Conservation (phyloP, 2,797 vertebrate species). For the Lepus townsendii region DNA sequence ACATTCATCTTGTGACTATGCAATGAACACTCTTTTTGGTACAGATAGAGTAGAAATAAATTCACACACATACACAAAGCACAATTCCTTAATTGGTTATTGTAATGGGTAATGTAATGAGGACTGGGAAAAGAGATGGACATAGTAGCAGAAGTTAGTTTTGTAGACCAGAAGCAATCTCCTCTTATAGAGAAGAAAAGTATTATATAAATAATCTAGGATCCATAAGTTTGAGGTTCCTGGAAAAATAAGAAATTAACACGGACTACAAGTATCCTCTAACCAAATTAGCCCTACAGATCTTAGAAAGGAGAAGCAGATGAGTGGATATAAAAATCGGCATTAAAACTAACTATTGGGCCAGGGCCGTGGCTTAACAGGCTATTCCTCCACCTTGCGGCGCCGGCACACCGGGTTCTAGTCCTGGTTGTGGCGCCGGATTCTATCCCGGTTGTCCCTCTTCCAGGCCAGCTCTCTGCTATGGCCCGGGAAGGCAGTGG, state of each 20-base stretch:
- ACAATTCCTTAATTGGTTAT: background rate
- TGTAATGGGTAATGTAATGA: background rate
- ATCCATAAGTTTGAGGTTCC: background rate
- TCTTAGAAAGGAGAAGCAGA: slow-evolving; percentile 24
- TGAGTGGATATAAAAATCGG: background rate
- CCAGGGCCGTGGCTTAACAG: too few species aligned
- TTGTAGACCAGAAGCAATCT: slow-evolving; percentile 51
- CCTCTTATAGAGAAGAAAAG: background rate
- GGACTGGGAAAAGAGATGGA: background rate
- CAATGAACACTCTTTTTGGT: background rate
- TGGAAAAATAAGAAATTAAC: background rate
- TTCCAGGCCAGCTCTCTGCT: too few species aligned
- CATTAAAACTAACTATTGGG: background rate
- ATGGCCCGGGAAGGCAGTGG: too few species aligned
- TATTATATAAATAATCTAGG: slow-evolving; percentile 29
- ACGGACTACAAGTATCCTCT: background rate
- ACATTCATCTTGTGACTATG: background rate
- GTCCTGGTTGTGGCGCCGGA: too few species aligned
- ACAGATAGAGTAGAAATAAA: slow-evolving; percentile 27
- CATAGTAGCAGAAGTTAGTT: background rate
- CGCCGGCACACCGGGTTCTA: too few species aligned
- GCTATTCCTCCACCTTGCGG: too few species aligned
- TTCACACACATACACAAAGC: background rate
- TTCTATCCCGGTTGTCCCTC: too few species aligned
- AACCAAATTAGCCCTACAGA: background rate